A percentile compares a stretch with the other conserved stretches of the same genome.
Conservation (phyloP, 2,888 invertebrate species). For the Sminthurinus aureus region DNA sequence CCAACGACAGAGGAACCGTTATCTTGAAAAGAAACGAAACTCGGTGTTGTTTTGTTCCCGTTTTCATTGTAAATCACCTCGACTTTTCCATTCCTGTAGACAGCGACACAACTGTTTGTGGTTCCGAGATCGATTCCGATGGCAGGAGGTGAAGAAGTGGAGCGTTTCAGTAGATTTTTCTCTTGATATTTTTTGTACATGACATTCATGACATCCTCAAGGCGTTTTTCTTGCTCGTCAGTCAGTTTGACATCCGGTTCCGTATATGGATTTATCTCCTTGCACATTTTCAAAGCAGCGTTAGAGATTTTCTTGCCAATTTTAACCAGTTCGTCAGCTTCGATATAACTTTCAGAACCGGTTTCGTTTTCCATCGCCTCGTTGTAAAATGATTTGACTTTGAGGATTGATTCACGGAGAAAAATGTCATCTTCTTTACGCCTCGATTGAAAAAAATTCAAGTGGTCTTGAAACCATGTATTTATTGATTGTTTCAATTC, state of each 20-base stretch:
- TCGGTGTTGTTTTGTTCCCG: not conserved
- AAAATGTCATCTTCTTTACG: constrained; percentile 7
- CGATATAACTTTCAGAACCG: not conserved
- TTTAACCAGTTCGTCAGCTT: constrained; percentile 2
- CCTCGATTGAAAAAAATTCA: not conserved
- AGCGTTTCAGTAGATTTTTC: not conserved
- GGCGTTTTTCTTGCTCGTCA: constrained; percentile 20
- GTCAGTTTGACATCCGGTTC: not conserved
- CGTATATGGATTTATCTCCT: not conserved
- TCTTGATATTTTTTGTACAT: constrained; percentile 12
- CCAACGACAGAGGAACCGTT: constrained; percentile 37
- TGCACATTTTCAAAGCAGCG: constrained; percentile 3
- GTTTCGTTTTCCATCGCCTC: constrained; percentile 22
- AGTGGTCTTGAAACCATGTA: not conserved
- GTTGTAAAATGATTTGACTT: constrained; percentile 15
- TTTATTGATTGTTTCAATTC: too few species aligned
- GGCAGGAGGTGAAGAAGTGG: not conserved
- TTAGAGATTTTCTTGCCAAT: not conserved
- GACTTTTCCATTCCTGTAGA: constrained; percentile 8
- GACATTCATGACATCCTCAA: constrained; percentile 3
- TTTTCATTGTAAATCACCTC: not conserved
- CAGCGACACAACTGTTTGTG: not conserved
- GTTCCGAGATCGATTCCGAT: constrained; percentile 24
- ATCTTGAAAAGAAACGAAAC: constrained; percentile 22
- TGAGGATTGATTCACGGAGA: not conserved